These are phyloP conservation scores for Saimiri boliviensis DNA, from an alignment of 2,113 vertebrate genomes.

Conservation along the genomic window DNA sequence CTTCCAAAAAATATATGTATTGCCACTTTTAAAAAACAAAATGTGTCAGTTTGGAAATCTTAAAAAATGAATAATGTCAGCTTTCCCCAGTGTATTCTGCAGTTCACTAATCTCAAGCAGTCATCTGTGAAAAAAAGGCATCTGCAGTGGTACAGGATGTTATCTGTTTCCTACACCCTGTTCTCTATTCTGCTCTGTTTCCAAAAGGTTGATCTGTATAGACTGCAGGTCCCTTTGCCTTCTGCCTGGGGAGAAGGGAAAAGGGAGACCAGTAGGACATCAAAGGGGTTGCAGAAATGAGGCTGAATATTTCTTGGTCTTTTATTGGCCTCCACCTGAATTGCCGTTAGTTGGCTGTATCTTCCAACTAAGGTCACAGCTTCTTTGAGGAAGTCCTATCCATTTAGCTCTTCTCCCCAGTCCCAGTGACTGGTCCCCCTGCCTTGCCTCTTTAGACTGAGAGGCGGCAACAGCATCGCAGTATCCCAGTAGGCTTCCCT, in stretches of 20 bases:
- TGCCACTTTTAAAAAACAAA: too few relatives aligned
- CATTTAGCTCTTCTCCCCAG: background rate
- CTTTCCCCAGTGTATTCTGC: background rate
- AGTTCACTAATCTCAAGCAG: background rate
- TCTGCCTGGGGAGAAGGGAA: background rate
- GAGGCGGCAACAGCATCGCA: background rate
- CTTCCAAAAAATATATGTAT: background rate
- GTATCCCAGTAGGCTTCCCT: background rate
- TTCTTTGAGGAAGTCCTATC: background rate
- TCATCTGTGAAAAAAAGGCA: background rate
- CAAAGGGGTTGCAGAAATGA: background rate
- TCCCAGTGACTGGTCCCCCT: background rate
- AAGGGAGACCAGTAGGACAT: background rate
- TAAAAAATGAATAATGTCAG: background rate
- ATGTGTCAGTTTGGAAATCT: background rate
- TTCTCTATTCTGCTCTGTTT: background rate
- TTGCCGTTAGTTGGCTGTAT: background rate
- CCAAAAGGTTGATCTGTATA: background rate
- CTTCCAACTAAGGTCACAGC: background rate
- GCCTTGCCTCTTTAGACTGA: background rate
- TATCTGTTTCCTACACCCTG: background rate
- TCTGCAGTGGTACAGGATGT: background rate
- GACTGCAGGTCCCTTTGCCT: background rate
- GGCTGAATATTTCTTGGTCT: background rate
- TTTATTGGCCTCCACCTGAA: background rate